These are phyloP conservation scores for Cephus runcator DNA, from an alignment of 2,888 invertebrate genomes.

Conservation along the genomic window DNA sequence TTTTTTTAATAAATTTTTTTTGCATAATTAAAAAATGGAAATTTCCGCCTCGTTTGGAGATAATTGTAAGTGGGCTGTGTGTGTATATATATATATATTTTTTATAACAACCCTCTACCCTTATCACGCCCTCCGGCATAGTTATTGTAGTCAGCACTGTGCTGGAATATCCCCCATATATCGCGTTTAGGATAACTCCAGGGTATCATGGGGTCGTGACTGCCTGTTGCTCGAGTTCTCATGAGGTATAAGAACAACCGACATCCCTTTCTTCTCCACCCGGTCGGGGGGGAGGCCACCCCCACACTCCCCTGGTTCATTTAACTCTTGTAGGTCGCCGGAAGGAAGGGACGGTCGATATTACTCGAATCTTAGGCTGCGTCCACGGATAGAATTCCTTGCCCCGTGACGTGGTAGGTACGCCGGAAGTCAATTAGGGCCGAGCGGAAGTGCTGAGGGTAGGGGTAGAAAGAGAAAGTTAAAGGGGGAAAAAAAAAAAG, in stretches of 20 bases:
- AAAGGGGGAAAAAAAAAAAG: too few species aligned
- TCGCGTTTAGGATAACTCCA: neutral
- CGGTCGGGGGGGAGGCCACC: too few species aligned
- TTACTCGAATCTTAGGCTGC: neutral
- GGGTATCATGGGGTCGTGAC: neutral
- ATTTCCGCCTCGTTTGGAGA: neutral
- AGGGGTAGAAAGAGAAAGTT: too few species aligned
- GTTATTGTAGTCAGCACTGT: neutral
- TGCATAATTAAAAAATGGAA: neutral
- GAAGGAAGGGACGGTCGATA: constrained; percentile 4
- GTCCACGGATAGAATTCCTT: neutral
- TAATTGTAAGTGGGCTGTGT: neutral
- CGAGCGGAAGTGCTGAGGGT: constrained; percentile 29
- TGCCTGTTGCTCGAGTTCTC: constrained; percentile 3
- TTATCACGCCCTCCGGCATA: neutral
- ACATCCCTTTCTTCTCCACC: neutral
- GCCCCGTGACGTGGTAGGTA: constrained; percentile 19
- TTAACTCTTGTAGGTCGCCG: neutral
- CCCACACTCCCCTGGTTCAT: neutral
- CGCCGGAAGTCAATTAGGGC: constrained; percentile 43
- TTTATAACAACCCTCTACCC: neutral
- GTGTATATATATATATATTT: neutral
- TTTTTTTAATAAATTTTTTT: too few species aligned
- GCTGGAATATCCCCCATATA: neutral
- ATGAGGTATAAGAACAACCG: neutral